Conservation (phyloP, 2,888 invertebrate species). For the Pyrrhia umbra region DNA sequence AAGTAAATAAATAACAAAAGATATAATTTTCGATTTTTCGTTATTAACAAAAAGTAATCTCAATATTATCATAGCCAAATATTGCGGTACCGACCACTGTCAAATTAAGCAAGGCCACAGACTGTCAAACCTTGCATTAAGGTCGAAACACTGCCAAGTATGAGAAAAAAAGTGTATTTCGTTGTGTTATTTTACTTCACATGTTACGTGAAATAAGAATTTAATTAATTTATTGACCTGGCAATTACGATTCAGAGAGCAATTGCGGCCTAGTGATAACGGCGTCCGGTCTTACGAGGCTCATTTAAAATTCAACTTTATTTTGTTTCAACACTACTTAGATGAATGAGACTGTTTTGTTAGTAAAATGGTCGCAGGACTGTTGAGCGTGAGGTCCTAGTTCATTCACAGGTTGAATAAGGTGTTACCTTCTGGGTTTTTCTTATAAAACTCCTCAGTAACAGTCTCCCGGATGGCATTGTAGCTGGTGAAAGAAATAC, state of each 20-base stretch:
- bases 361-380: not conserved
- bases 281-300: not conserved
- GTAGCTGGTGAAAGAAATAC: no score
- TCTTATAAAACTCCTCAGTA: no score
- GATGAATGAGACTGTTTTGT: not conserved
- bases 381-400: not conserved
- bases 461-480: no score
- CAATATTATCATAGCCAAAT: not conserved
- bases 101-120: conserved; percentile 46
- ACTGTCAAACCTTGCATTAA: conserved; percentile 44
- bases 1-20: no score
- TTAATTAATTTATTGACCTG: not conserved
- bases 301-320: not conserved
- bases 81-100: conserved; percentile 47
- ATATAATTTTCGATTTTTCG: not conserved
- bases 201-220: not conserved
- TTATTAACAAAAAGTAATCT: not conserved
- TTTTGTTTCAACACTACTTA: not conserved
- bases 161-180: conserved; percentile 18
- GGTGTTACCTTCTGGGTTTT: no score
- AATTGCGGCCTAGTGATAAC: not conserved
- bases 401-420: no score
- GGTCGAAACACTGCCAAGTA: conserved; percentile 35
- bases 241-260: not conserved
- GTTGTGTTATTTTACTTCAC: not conserved